Evolutionary conservation across 2,797 vertebrate species (phyloP), one percentile per base, ranked within the genome.

Genomic region (Synaphobranchus kaupii): DNA sequence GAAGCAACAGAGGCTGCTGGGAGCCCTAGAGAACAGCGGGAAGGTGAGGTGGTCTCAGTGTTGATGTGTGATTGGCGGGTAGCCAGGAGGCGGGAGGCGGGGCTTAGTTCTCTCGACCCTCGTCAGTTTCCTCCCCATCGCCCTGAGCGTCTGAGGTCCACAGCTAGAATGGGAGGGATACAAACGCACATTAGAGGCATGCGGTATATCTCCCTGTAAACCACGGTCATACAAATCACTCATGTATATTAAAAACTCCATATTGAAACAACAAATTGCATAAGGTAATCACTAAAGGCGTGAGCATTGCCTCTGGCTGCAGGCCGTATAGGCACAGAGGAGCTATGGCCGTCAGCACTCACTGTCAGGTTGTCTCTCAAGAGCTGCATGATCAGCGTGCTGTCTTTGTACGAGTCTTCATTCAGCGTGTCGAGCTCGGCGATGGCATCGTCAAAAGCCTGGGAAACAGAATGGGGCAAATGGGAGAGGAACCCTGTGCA

Each of bases 281-380:
- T n/a, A 34, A 71, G 68, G 68, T 3, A 8, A 31, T 71, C 0
- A 3, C 28, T 71, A 34, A 34, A 34, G n/a, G 68, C 17, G 15
- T 3, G 39, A 39, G 20, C n/a, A 9, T 31, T 52, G 8, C 3
- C 80, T 22, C 47, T 13, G 5, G 7, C 25, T 68, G 3, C 6
- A n/a, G 1, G 63, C 22, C n/a, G n/a, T 28, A 25, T 25, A 39
- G 47, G 48, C 39, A 0, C 9, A 9, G n/a, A 25, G 39, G 63
- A 58, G 22, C 47, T 22, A 31, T 25, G 12, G 7, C 25, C 10
- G n/a, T 76, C 12, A 28, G 34, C 93, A 97, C 98, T 98, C 92
- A 99, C 98, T 93, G 98, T 99, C 96, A 99, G 97, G 95, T 99
- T 99, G 97, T 99, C 98, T 94, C 98, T 97, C 94, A 99, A 97